Evolutionary conservation across 2,888 invertebrate species (phyloP).

Genomic region (Protula sp.): DNA sequence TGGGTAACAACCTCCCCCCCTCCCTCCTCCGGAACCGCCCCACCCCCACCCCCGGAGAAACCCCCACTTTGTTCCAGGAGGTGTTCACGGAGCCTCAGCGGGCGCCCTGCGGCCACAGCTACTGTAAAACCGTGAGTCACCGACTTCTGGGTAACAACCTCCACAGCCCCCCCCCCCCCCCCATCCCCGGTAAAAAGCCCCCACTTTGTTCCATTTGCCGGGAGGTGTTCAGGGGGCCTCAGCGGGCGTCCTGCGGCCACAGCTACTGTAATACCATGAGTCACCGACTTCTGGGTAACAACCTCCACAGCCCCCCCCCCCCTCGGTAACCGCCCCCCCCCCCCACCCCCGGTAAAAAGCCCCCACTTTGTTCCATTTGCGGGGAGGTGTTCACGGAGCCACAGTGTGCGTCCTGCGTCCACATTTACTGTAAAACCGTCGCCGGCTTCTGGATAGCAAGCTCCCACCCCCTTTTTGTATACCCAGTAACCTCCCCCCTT

Average conservation of each 20-base stretch:
- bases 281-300: too few species aligned
- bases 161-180: too few species aligned
- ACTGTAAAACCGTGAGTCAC: conserved; percentile 38
- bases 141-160: too few species aligned
- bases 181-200: too few species aligned
- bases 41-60: conserved; percentile 36
- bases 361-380: conserved; percentile 40
- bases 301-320: too few species aligned
- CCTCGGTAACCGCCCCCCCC: too few species aligned
- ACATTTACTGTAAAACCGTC: conserved; percentile 40
- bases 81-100: conserved; percentile 37
- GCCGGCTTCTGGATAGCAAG: too few species aligned
- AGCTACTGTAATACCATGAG: conserved; percentile 41
- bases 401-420: conserved; percentile 42
- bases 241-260: conserved; percentile 44
- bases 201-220: conserved; percentile 45
- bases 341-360: conserved; percentile 35
- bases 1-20: too few species aligned
- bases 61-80: conserved; percentile 40
- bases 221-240: conserved; percentile 37
- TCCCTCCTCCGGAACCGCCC: too few species aligned
- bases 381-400: conserved; percentile 39
- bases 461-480: too few species aligned
- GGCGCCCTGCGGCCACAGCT: conserved; percentile 45
- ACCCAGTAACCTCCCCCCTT: too few species aligned